phyloP scores from a whole-genome alignment of 2,797 vertebrate species.

The Synaphobranchus kaupii region DNA sequence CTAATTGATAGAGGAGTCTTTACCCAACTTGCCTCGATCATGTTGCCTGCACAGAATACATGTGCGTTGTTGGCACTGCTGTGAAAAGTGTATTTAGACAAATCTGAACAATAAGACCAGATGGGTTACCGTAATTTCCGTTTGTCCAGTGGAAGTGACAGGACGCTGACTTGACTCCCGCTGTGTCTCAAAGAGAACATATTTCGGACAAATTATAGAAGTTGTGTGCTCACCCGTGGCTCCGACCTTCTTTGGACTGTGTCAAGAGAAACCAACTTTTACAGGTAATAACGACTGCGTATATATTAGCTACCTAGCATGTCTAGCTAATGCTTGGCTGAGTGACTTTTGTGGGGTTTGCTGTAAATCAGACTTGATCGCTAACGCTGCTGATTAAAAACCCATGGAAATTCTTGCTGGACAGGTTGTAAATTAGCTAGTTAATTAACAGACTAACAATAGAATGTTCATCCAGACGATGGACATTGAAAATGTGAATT shows the following conservation, averaged over 20 bases:
- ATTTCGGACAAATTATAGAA: conserved; percentile 46
- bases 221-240: conserved; percentile 40
- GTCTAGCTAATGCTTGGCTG: conserved; percentile 1
- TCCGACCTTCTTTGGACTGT: conserved; percentile 27
- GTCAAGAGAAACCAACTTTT: conserved; percentile 2
- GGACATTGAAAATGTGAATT: not conserved
- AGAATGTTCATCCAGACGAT: not conserved
- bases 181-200: conserved; percentile 32
- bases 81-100: not conserved
- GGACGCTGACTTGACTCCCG: conserved; percentile 19
- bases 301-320: not conserved
- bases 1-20: not conserved
- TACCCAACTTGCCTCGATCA: not conserved
- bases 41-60: not conserved
- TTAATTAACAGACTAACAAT: not conserved
- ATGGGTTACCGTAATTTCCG: conserved; percentile 49
- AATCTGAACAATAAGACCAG: conserved; percentile 20
- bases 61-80: not conserved
- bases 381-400: not conserved
- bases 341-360: not conserved
- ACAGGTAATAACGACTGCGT: conserved; percentile 53
- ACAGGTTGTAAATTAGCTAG: not conserved
- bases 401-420: too few species aligned
- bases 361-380: not conserved
- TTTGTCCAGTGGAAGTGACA: not conserved